Percentiles rank a stretch among this genome's conserved stretches.
These are phyloP conservation scores for Lepeophtheirus salmonis DNA, from an alignment of 1,140 invertebrate genomes.

Conservation along the genomic window DNA sequence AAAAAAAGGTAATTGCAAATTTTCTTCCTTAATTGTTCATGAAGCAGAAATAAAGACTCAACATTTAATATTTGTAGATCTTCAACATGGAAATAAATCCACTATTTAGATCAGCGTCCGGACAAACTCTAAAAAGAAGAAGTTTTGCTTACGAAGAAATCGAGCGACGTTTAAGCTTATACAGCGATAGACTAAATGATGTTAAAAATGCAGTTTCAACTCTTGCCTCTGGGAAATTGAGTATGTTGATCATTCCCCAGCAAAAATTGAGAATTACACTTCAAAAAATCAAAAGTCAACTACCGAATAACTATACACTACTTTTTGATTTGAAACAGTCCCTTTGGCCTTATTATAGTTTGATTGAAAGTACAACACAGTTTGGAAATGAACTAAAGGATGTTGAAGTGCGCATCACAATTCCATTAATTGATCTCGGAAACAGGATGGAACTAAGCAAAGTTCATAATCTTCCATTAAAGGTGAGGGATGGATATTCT, in stretches of 20 bases:
- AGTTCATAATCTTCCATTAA: constrained; percentile 15
- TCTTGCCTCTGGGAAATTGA: neutral
- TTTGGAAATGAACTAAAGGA: neutral
- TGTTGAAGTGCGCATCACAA: neutral
- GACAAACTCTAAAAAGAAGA: neutral
- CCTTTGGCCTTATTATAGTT: constrained; percentile 15
- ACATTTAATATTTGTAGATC: too few species aligned
- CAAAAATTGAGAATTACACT: neutral
- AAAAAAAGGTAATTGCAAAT: too few species aligned
- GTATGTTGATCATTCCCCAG: neutral
- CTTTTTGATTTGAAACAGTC: constrained; percentile 1
- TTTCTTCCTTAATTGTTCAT: too few species aligned
- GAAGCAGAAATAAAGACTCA: too few species aligned
- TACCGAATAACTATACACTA: constrained; percentile 2
- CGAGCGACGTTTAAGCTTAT: neutral
- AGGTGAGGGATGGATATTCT: constrained; percentile 15
- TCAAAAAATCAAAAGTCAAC: neutral
- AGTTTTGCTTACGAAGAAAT: constrained; percentile 1
- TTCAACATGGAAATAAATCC: constrained; percentile 12
- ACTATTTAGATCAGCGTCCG: neutral
- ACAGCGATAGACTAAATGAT: neutral
- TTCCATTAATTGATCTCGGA: constrained; percentile 6
- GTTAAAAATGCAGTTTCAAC: neutral
- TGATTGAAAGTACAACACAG: neutral
- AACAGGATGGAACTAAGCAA: constrained; percentile 4